These are phyloP conservation scores for Porites cylindrica DNA, from an alignment of 92 coral and sea anemone species.

Conservation along the genomic window DNA sequence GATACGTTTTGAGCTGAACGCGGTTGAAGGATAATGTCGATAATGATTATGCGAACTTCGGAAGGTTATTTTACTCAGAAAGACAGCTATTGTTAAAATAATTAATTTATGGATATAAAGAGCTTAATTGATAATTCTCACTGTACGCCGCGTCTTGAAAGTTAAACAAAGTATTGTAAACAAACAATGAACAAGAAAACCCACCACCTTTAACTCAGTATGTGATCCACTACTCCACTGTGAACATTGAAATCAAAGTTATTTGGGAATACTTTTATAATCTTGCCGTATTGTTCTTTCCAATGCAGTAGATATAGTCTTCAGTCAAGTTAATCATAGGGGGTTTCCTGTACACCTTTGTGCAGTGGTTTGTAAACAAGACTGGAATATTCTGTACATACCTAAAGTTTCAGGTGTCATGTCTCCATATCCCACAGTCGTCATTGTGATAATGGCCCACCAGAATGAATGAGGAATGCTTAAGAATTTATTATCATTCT, in stretches of 20 bases:
- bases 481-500: slow-evolving; percentile 61
- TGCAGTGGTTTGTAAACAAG: background rate
- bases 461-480: slow-evolving; percentile 98
- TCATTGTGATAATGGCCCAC: slow-evolving; percentile 99
- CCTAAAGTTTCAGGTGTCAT: slow-evolving; percentile 93
- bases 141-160: too few relatives aligned
- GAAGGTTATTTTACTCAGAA: background rate
- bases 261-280: background rate
- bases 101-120: background rate
- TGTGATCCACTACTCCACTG: background rate
- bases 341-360: background rate
- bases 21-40: background rate
- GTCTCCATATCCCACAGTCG: slow-evolving; percentile 99
- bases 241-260: background rate
- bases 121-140: background rate
- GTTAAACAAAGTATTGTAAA: too few relatives aligned
- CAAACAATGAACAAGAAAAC: background rate
- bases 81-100: background rate
- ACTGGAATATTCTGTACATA: slow-evolving; percentile 41
- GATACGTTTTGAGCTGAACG: background rate
- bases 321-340: too few relatives aligned
- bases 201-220: background rate
- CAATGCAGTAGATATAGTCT: too few relatives aligned
- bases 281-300: too few relatives aligned
- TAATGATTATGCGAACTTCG: too few relatives aligned